Conservation (phyloP, 2,113 vertebrate genomes). For the Sigmodon hispidus region DNA sequence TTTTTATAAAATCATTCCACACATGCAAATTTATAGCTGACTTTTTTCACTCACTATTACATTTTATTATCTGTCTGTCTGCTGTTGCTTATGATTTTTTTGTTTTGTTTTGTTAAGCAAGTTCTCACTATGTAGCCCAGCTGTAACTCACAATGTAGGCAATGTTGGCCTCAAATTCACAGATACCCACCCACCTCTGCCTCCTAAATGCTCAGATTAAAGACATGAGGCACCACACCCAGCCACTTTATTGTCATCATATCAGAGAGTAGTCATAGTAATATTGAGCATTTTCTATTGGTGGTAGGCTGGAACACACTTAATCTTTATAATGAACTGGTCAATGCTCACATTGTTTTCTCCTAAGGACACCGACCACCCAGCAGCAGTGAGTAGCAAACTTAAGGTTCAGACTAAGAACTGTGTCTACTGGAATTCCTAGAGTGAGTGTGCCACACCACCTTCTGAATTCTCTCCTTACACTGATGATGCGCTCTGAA, state of each 20-base stretch:
- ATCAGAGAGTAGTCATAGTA: not conserved
- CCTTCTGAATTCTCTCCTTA: not conserved
- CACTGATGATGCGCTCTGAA: not conserved
- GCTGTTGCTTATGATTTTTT: not conserved
- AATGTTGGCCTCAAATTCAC: not conserved
- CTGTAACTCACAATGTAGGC: not conserved
- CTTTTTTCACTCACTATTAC: not conserved
- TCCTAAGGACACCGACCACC: not conserved
- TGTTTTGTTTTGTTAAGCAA: not conserved
- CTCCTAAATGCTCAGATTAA: not conserved
- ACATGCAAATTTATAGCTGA: not conserved
- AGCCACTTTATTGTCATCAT: slow-evolving; percentile 4
- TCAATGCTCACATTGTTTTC: not conserved
- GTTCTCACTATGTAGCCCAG: not conserved
- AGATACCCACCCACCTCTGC: not conserved
- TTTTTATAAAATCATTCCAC: slow-evolving; percentile 42
- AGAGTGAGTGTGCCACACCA: not conserved
- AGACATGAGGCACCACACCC: not conserved
- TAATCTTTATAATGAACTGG: not conserved
- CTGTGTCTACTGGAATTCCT: not conserved
- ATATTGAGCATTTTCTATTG: not conserved
- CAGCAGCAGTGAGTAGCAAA: not conserved
- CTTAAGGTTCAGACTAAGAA: not conserved
- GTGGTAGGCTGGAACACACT: not conserved
- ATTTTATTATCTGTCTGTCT: slow-evolving; percentile 20